phyloP scores from a whole-genome alignment of 2,797 vertebrate genomes.

The Pelochelys cantorii region DNA sequence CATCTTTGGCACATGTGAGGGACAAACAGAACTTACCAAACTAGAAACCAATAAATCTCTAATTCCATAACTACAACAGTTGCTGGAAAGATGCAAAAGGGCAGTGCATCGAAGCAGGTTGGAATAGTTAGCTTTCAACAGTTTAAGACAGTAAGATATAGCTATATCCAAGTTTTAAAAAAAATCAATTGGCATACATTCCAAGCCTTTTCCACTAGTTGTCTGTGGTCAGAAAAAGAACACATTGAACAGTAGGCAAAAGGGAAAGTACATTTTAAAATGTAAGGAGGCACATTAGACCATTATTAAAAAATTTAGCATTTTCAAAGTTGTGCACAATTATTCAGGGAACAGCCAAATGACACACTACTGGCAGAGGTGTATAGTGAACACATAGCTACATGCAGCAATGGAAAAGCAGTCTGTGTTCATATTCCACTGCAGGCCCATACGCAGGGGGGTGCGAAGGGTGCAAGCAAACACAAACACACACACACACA shows the following conservation, averaged over 20 bases:
- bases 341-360: neutral
- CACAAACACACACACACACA: no score
- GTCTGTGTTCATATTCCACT: no score
- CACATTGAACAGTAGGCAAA: neutral
- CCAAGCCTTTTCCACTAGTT: neutral
- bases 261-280: neutral
- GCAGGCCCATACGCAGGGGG: no score
- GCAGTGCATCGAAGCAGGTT: fast-evolving
- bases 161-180: neutral
- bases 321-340: neutral
- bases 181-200: neutral
- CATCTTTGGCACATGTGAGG: neutral
- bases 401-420: neutral
- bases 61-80: neutral
- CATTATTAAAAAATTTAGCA: fast-evolving
- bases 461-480: no score
- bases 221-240: neutral
- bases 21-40: neutral
- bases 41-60: neutral
- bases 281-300: neutral
- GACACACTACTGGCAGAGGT: neutral
- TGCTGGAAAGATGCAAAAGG: neutral
- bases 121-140: neutral
- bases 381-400: neutral
- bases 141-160: neutral